Evolutionary conservation across 2,797 vertebrate species (phyloP).

Genomic region (Hemibagrus guttatus): DNA sequence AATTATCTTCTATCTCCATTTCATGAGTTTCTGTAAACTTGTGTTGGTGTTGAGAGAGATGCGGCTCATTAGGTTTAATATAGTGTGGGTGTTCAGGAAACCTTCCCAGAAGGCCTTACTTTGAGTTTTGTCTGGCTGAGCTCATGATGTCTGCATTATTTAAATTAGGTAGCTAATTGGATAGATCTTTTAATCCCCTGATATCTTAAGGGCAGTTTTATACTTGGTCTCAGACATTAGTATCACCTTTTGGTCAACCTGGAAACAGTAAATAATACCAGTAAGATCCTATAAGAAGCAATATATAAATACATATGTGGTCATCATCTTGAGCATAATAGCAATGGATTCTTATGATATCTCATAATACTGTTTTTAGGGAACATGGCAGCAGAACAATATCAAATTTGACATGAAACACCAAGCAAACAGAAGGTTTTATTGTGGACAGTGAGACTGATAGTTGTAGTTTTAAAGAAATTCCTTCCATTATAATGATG

Average conservation of each 20-base stretch:
- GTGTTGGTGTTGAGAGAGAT: not conserved
- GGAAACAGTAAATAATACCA: not conserved
- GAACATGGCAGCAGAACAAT: not conserved
- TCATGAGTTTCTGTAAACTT: not conserved
- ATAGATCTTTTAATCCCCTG: not conserved
- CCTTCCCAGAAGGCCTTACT: slow-evolving; percentile 13
- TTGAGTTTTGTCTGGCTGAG: slow-evolving; percentile 23
- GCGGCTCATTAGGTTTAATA: slow-evolving; percentile 10
- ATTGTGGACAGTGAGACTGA: not conserved
- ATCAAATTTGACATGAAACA: not conserved
- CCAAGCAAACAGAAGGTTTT: not conserved
- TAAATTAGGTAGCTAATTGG: slow-evolving; percentile 33
- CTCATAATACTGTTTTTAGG: not conserved
- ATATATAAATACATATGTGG: not conserved
- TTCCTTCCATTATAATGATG: not conserved
- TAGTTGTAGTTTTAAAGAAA: not conserved
- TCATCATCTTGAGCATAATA: not conserved
- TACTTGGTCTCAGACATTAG: not conserved
- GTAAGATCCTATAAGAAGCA: not conserved
- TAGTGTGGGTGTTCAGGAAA: not conserved
- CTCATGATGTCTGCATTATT: slow-evolving; percentile 36
- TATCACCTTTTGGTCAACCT: not conserved
- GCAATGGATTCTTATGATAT: not conserved
- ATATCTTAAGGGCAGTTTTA: slow-evolving; percentile 4
- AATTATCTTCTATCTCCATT: not conserved